These are phyloP conservation scores for Chromis chromis DNA, from an alignment of 2,797 vertebrate genomes.

Conservation along the genomic window DNA sequence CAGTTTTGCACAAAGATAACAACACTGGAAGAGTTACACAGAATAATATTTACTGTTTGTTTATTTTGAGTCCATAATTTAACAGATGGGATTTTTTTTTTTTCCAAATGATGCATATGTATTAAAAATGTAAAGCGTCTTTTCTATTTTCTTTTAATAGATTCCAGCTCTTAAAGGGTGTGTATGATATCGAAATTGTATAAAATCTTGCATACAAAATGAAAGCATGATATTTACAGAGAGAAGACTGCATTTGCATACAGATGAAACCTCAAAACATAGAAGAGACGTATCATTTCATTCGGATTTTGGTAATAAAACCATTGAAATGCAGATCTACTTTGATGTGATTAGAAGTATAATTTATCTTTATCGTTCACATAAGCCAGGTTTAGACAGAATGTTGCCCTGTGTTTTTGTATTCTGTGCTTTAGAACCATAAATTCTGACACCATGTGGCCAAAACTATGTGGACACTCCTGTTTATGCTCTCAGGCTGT, in stretches of 20 bases:
- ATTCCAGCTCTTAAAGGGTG: slow-evolving; percentile 3
- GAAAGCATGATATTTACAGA: background rate
- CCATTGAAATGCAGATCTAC: background rate
- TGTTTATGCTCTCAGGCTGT: too few species aligned
- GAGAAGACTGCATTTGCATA: background rate
- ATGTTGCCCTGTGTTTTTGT: background rate
- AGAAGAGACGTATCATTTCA: background rate
- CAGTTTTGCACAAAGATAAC: slow-evolving; percentile 11
- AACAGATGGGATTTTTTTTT: background rate
- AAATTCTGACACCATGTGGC: too few species aligned
- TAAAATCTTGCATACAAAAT: background rate
- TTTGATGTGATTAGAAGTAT: too few species aligned
- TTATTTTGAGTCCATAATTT: slow-evolving; percentile 2
- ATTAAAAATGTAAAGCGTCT: background rate
- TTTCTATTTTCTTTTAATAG: rapidly evolving
- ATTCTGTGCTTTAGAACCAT: too few species aligned
- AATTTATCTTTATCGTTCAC: too few species aligned
- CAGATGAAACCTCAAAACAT: slow-evolving; percentile 1
- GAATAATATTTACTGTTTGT: slow-evolving; percentile 22
- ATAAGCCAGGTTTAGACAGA: background rate
- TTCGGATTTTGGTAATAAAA: too few species aligned
- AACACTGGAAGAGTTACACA: background rate
- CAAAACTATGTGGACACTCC: too few species aligned
- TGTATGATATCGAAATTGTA: background rate
- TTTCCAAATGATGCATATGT: slow-evolving; percentile 29